Evolutionary conservation across 2,797 vertebrate species (phyloP).

Genomic region (Brachyalestes nurse): DNA sequence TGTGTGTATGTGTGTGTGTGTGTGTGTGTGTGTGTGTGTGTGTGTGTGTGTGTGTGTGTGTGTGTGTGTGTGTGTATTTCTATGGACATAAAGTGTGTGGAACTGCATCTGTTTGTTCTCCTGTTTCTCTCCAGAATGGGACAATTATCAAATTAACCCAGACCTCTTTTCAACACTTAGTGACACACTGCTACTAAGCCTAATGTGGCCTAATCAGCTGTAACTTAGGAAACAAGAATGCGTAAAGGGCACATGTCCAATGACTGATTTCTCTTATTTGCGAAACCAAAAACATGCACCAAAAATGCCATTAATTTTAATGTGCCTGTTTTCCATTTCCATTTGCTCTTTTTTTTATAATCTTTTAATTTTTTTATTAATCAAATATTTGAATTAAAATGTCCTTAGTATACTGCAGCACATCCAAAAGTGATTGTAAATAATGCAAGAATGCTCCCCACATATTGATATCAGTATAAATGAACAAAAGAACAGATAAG

Average conservation of each 20-base stretch:
- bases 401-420: no score
- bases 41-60: slow-evolving; percentile 2
- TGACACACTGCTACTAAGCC: not conserved
- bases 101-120: not conserved
- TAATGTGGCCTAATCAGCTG: not conserved
- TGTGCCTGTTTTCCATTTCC: not conserved
- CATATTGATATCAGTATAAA: no score
- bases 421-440: no score
- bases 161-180: not conserved
- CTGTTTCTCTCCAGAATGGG: not conserved
- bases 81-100: not conserved
- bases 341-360: no score
- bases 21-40: not conserved
- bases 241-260: not conserved
- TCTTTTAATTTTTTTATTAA: no score
- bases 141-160: not conserved
- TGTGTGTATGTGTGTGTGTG: no score
- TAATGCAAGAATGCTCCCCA: no score
- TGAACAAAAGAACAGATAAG: no score
- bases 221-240: not conserved
- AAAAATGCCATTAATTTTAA: no score
- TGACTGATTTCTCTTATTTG: not conserved
- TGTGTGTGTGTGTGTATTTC: not conserved
- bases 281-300: no score
- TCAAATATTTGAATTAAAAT: no score